Evolutionary conservation across 2,113 vertebrate species (phyloP).

Genomic region (Caranx melampygus): DNA sequence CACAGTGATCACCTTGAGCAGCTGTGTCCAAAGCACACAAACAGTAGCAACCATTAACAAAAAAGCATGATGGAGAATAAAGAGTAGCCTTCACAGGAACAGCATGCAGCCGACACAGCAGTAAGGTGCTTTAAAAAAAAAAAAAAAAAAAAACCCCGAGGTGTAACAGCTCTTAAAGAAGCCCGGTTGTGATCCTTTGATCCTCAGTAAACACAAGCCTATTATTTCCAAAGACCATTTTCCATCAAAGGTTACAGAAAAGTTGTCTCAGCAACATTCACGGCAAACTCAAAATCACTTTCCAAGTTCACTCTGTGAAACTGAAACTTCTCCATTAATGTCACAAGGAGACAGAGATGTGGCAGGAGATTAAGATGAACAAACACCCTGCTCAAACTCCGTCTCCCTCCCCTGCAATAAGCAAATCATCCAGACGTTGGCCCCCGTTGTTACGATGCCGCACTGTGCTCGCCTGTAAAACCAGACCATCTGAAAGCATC

Average conservation of each 20-base stretch:
- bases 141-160: slow-evolving; percentile 28
- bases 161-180: slow-evolving; percentile 42
- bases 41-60: slow-evolving; percentile 13
- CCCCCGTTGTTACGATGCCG: slow-evolving; percentile 47
- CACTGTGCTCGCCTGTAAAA: slow-evolving; percentile 34
- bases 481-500: slow-evolving; percentile 29
- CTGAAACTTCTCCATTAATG: slow-evolving; percentile 29
- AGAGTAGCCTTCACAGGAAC: slow-evolving; percentile 26
- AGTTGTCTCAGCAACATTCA: slow-evolving; percentile 33
- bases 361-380: slow-evolving; percentile 27
- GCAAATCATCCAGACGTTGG: slow-evolving; percentile 56
- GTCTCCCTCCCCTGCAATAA: slow-evolving; percentile 36
- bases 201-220: slow-evolving; percentile 25
- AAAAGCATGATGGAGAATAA: slow-evolving; percentile 18
- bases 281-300: slow-evolving; percentile 32
- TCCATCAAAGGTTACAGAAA: slow-evolving; percentile 32
- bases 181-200: slow-evolving; percentile 47
- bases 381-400: slow-evolving; percentile 37
- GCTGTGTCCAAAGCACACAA: slow-evolving; percentile 12
- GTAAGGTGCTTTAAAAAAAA: slow-evolving; percentile 23
- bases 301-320: neutral
- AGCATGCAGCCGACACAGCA: slow-evolving; percentile 43
- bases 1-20: slow-evolving; percentile 3
- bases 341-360: slow-evolving; percentile 13
- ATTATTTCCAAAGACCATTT: slow-evolving; percentile 46